phyloP scores from a whole-genome alignment of 2,797 vertebrate species.

The Lacerta viridis region DNA sequence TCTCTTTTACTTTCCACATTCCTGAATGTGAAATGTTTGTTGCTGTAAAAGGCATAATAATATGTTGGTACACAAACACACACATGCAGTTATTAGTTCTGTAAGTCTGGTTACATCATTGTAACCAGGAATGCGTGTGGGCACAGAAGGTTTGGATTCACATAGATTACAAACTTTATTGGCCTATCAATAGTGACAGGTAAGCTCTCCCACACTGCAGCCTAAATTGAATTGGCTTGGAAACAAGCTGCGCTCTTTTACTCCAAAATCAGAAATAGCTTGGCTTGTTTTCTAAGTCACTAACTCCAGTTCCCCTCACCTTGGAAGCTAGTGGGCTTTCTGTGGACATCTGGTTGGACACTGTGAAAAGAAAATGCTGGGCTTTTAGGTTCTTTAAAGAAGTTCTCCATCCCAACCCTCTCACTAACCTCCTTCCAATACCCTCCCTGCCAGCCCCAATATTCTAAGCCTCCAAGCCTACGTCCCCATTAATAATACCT shows the following conservation, averaged over 20 bases:
- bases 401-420: too few relatives aligned
- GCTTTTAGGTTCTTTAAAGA: too few relatives aligned
- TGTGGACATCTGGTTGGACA: too few relatives aligned
- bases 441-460: too few relatives aligned
- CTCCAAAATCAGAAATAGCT: not conserved
- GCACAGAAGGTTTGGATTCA: not conserved
- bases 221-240: not conserved
- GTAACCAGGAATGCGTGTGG: not conserved
- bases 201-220: not conserved
- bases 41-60: not conserved
- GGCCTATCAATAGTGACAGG: not conserved
- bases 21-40: not conserved
- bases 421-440: too few relatives aligned
- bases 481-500: too few relatives aligned
- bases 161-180: not conserved
- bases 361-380: too few relatives aligned
- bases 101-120: not conserved
- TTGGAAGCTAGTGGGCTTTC: too few relatives aligned
- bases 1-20: too few relatives aligned
- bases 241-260: not conserved
- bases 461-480: too few relatives aligned
- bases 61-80: not conserved
- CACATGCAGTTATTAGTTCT: not conserved
- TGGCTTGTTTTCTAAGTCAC: not conserved
- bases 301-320: not conserved